Evolutionary conservation across 2,113 vertebrate species (phyloP), one percentile per base, ranked within the genome.

Genomic region (Cheirogaleus medius): DNA sequence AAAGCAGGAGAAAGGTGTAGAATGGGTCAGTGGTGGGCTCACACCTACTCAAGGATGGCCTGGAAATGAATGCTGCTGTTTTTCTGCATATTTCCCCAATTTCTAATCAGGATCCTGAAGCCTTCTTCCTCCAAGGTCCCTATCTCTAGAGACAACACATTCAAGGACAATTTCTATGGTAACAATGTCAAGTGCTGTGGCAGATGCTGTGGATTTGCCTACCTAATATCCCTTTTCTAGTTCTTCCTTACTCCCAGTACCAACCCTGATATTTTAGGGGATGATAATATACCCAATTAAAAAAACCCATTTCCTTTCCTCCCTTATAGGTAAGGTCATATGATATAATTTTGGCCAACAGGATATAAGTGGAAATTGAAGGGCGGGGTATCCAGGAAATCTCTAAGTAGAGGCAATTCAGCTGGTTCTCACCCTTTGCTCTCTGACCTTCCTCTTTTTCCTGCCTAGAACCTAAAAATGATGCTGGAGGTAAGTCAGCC

Each of bases 11-110:
- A 20, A 86, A 64, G 37, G 8, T 0, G 7, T 29, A 29, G n/a
- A n/a, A 39, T 0, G 6, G 12, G 32, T 11, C 9, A 0, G 29
- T 1, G 13, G 5, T 12, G 21, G 47, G 29, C 34, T 42, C 76
- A 27, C 2, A 3, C 18, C 58, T 34, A 27, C 49, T 39, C 39
- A 7, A 3, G 58, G 60, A 47, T 3, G 13, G 13, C n/a, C 17
- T 2, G 52, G 29, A 56, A 87, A 23, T 1, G 25, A 39, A 18
- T 0, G 64, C 29, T 29, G 44, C 52, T 23, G 44, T 23, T n/a
- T 34, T 42, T 42, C 54, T 63, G 63, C 63, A 12, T 1, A 3
- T n/a, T 69, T 63, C n/a, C n/a, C 0, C 1, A 20, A 10, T 29
- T 54, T n/a, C 87, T 64, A 2, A 27, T 68, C 54, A 69, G 37